A percentile compares a stretch with the other conserved stretches of the same genome.
Evolutionary conservation across 1,140 invertebrate genomes (phyloP).

Genomic region (Agrypnia vestita): DNA sequence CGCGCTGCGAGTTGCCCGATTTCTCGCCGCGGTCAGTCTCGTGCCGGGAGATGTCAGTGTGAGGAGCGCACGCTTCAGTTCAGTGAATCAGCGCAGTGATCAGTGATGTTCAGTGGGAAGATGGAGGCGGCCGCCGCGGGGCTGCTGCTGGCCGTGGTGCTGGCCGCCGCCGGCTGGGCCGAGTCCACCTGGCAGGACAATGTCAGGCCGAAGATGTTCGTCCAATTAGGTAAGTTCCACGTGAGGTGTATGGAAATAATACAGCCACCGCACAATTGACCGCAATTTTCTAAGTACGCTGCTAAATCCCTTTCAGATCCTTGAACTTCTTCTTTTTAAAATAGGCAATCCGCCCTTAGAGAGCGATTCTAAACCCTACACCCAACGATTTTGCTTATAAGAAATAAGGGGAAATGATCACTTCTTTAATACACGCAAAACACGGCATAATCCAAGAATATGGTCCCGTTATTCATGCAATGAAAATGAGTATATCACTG

Average conservation of each 20-base stretch:
- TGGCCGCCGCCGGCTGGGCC: conserved; percentile 43
- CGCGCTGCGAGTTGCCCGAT: not conserved
- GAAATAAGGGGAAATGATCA: too few species aligned
- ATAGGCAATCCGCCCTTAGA: too few species aligned
- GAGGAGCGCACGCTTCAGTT: not conserved
- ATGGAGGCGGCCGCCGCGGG: conserved; percentile 57
- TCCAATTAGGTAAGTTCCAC: conserved; percentile 84
- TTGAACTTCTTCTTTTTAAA: too few species aligned
- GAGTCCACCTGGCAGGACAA: conserved; percentile 86
- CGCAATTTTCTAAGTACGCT: not conserved
- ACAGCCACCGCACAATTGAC: not conserved
- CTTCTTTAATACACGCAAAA: too few species aligned
- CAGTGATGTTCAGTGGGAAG: conserved; percentile 66
- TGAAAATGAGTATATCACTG: too few species aligned
- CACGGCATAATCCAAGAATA: too few species aligned
- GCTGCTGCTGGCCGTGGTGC: conserved; percentile 65
- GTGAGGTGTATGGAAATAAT: not conserved
- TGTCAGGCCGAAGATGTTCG: conserved; percentile 89
- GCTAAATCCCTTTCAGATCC: too few species aligned
- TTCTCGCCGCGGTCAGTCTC: not conserved
- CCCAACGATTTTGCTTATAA: too few species aligned
- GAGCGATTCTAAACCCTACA: too few species aligned
- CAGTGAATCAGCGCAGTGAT: not conserved
- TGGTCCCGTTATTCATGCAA: too few species aligned
- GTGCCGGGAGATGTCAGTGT: not conserved